These are phyloP conservation scores for Acleris literana DNA, from an alignment of 2,888 invertebrate species.

Conservation along the genomic window DNA sequence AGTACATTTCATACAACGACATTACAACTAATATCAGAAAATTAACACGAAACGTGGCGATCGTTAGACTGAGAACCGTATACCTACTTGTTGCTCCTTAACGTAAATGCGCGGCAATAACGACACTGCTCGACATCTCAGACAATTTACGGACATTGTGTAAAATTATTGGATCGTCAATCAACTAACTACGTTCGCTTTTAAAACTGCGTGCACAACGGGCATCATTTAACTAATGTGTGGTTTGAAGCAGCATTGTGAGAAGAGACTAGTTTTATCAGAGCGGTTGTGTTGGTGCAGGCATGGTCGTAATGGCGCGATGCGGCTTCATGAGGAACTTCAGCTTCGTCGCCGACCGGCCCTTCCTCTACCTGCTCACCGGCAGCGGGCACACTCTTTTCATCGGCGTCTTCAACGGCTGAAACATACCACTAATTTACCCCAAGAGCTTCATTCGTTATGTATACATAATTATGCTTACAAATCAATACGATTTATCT, in stretches of 20 bases:
- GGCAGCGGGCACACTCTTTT: slow-evolving; percentile 56
- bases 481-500: too few species aligned
- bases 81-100: too few species aligned
- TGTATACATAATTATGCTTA: not conserved
- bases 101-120: too few species aligned
- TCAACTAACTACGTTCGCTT: not conserved
- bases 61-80: too few species aligned
- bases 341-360: slow-evolving; percentile 68
- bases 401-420: slow-evolving; percentile 60
- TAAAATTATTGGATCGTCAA: not conserved
- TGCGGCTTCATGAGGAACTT: slow-evolving; percentile 56
- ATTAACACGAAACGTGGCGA: too few species aligned
- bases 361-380: slow-evolving; percentile 68
- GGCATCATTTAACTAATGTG: not conserved
- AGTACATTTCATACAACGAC: too few species aligned
- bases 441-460: not conserved
- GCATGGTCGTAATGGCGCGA: slow-evolving; percentile 74
- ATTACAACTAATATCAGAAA: too few species aligned
- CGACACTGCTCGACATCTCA: too few species aligned
- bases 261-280: not conserved
- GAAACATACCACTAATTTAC: slow-evolving; percentile 31
- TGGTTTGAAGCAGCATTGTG: too few species aligned
- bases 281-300: slow-evolving; percentile 52
- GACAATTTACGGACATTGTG: too few species aligned
- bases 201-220: not conserved